A percentile compares a stretch with the other conserved stretches of the same genome.
These are phyloP conservation scores for Calephelis nemesis DNA, from an alignment of 1,140 invertebrate species.

Conservation along the genomic window DNA sequence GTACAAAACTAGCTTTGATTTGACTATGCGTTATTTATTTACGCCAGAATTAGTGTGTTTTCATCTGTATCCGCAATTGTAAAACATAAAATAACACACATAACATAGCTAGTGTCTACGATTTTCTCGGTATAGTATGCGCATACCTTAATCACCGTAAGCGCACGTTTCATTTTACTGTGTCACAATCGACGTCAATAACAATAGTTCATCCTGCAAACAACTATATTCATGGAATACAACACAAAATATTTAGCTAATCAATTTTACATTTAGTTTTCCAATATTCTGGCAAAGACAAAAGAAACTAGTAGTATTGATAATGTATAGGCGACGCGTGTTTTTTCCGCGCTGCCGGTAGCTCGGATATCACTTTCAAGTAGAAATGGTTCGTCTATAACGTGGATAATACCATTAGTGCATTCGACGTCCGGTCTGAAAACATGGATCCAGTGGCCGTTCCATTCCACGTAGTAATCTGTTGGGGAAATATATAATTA, in stretches of 20 bases:
- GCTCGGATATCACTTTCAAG: conserved; percentile 91
- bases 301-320: conserved; percentile 50
- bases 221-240: conserved; percentile 2
- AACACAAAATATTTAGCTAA: conserved; percentile 3
- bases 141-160: too few relatives aligned
- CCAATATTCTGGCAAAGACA: conserved; percentile 53
- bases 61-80: too few relatives aligned
- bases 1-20: too few relatives aligned
- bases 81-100: too few relatives aligned
- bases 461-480: conserved; percentile 92
- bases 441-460: conserved; percentile 89
- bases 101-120: too few relatives aligned
- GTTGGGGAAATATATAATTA: conserved; percentile 30
- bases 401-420: conserved; percentile 95
- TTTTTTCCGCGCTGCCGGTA: conserved; percentile 72
- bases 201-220: not conserved
- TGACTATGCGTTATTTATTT: too few relatives aligned
- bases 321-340: conserved; percentile 41
- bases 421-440: conserved; percentile 93
- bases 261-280: conserved; percentile 37
- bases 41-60: too few relatives aligned
- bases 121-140: too few relatives aligned
- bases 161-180: too few relatives aligned
- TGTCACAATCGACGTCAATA: not conserved
- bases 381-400: conserved; percentile 91